Conservation (phyloP, 2,113 vertebrate genomes). For the Cavia aperea region DNA sequence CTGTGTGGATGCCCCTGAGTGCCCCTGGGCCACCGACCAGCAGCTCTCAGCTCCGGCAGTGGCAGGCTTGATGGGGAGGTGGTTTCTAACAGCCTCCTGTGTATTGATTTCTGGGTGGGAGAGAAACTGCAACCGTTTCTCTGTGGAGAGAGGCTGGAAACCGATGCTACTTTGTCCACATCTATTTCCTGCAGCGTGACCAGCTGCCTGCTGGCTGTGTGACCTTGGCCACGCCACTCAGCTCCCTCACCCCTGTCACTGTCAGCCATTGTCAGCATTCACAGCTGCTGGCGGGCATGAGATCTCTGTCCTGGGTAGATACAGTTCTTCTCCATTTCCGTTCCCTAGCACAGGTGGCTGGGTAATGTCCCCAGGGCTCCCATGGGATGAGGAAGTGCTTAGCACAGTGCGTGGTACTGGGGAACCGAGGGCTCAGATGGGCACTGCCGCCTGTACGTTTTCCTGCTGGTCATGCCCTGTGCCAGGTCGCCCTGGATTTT, state of each 20-base stretch:
- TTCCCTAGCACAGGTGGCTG: neutral
- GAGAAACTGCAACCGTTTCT: neutral
- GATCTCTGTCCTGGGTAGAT: neutral
- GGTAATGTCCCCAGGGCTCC: neutral
- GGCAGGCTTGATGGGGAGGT: neutral
- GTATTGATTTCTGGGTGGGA: conserved; percentile 50
- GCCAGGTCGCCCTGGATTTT: neutral
- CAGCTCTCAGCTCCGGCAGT: neutral
- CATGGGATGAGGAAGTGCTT: neutral
- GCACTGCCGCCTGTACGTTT: rapidly evolving
- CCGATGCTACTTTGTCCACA: conserved; percentile 53
- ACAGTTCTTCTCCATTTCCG: rapidly evolving
- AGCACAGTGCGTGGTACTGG: rapidly evolving
- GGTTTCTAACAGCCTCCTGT: conserved; percentile 59
- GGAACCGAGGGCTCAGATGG: rapidly evolving
- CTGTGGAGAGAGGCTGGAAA: conserved; percentile 50
- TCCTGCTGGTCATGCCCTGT: no score
- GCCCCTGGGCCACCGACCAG: neutral
- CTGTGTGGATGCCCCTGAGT: neutral
- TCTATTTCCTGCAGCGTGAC: conserved; percentile 58
- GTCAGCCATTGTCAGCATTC: neutral
- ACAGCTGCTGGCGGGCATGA: rapidly evolving
- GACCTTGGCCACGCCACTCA: conserved; percentile 45
- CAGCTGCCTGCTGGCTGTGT: neutral
- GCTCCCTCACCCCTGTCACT: neutral